Evolutionary conservation across 2,797 vertebrate species (phyloP).

Genomic region (Numenius phaeopus): DNA sequence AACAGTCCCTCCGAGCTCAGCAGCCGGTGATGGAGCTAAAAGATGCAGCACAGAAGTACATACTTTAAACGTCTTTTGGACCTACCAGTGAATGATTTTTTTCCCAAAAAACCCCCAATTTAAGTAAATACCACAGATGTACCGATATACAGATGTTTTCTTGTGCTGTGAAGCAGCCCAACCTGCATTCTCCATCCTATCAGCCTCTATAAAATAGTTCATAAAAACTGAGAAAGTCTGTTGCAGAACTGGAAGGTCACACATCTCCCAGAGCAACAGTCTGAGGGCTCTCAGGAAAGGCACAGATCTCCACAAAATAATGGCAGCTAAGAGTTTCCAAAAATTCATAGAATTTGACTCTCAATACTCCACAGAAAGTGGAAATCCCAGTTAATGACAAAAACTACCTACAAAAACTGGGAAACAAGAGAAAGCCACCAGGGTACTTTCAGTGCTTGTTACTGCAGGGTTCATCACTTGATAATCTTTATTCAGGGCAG

Average conservation of each 20-base stretch:
- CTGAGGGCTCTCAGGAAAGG: too few relatives aligned
- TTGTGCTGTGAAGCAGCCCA: slow-evolving; percentile 73
- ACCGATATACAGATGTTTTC: slow-evolving; percentile 75
- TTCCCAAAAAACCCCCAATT: slow-evolving; percentile 81
- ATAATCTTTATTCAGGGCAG: background rate
- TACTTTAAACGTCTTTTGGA: slow-evolving; percentile 70
- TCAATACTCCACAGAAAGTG: background rate
- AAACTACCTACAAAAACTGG: background rate
- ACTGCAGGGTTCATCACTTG: background rate
- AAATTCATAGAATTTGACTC: accelerated
- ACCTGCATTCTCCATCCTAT: slow-evolving; percentile 75
- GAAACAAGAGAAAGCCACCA: background rate
- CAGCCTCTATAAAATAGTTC: slow-evolving; percentile 69
- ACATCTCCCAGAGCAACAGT: background rate
- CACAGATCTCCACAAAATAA: background rate
- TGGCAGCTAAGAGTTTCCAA: background rate
- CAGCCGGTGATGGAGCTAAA: slow-evolving; percentile 63
- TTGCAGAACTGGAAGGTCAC: background rate
- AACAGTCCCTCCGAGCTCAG: slow-evolving; percentile 3
- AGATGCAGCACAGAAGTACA: slow-evolving; percentile 71
- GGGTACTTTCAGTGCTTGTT: background rate
- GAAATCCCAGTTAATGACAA: background rate
- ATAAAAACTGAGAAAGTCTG: slow-evolving; percentile 73
- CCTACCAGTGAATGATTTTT: slow-evolving; percentile 81
- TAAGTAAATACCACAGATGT: slow-evolving; percentile 81